Conservation (phyloP, 2,113 vertebrate genomes). For the Caretta caretta region DNA sequence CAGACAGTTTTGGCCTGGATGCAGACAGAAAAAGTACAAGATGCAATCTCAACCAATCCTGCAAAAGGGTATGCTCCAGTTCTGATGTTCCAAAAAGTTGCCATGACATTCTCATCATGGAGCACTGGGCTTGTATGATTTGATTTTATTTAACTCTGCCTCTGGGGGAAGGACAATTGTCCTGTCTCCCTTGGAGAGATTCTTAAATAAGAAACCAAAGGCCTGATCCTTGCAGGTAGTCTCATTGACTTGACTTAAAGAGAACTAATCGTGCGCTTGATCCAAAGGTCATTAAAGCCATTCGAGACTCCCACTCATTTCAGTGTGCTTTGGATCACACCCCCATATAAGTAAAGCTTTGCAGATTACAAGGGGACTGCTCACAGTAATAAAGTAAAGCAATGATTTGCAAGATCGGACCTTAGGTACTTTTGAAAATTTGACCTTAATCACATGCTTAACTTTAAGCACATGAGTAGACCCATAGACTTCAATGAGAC, state of each 20-base stretch:
- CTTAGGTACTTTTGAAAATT: neutral
- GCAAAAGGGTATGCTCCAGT: neutral
- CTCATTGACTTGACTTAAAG: slow-evolving; percentile 1
- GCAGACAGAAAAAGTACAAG: neutral
- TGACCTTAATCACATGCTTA: neutral
- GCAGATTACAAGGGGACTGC: neutral
- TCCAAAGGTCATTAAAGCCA: neutral
- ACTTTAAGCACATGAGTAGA: neutral
- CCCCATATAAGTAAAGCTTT: neutral
- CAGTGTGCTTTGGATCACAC: neutral
- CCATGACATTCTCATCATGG: accelerated
- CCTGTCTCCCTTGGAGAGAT: accelerated
- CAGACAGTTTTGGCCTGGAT: neutral
- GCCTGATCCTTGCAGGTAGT: neutral
- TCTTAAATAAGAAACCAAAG: neutral
- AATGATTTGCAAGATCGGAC: neutral
- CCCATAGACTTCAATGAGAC: neutral
- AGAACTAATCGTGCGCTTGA: neutral
- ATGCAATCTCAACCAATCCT: neutral
- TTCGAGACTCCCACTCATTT: neutral
- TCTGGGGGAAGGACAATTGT: neutral
- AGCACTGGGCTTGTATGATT: neutral
- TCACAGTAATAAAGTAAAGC: neutral
- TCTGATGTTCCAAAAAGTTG: neutral
- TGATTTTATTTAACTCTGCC: neutral